Evolutionary conservation across 2,113 vertebrate species (phyloP), one percentile per base, ranked within the genome.

Genomic region (Podilymbus podiceps): DNA sequence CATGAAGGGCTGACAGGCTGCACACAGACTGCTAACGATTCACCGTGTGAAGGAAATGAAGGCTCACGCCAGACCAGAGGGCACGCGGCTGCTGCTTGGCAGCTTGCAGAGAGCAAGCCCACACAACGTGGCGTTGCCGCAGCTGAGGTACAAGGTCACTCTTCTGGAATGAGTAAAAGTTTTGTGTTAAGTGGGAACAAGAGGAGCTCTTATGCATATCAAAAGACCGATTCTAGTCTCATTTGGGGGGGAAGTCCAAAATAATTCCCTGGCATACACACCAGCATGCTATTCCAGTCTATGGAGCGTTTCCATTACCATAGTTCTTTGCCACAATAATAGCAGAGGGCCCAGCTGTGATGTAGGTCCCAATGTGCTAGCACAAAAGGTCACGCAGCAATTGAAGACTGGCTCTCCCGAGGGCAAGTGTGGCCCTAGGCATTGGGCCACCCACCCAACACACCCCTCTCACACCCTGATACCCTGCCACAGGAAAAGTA

Each of bases 91-190:
- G 4, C 53, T 24, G 60, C 47, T 12, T 1, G 17, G 21, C 6
- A 24, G 88, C 42, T n/a, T 53, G 53, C 63, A 20, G 62, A 55
- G 42, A 74, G 47, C 14, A 5, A 72, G 44, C 24, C 25, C 69
- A 6, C 21, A 2, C n/a, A 18, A 2, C 0, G 0, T 10, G 56
- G n/a, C 1, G 14, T 2, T 55, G 49, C 77, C 11, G 0, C 33
- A 30, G 76, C 56, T 58, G 27, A 10, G 33, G 24, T 5, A 31
- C 66, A 49, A 63, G 66, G 67, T 12, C 85, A 76, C 38, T 2
- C 42, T 38, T 21, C 76, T 73, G 74, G 50, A 67, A 67, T 3
- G 3, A 63, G 60, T 6, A 23, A 50, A 38, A 73, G 33, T 47
- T 11, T 63, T 7, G 0, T 8, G 63, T 15, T 53, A 72, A 84